phyloP scores from a whole-genome alignment of 2,888 invertebrate genomes.

The Caprella mutica region DNA sequence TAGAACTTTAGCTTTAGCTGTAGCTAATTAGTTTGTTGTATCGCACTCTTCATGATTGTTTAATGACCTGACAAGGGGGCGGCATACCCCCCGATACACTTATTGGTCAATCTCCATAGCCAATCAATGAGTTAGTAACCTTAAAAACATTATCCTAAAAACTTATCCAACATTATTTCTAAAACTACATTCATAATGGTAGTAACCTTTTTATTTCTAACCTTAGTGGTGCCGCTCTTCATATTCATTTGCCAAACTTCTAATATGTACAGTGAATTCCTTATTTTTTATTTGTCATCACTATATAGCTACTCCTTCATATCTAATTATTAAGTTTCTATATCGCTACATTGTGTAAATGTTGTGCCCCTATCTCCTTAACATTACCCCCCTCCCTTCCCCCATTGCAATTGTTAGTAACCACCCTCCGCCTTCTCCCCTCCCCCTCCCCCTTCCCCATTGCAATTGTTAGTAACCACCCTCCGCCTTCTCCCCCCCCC shows the following conservation, averaged over 20 bases:
- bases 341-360: not conserved
- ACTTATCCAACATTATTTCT: too few relatives aligned
- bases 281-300: too few relatives aligned
- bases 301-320: not conserved
- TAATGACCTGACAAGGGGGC: too few relatives aligned
- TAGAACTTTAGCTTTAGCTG: not conserved
- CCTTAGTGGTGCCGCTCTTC: not conserved
- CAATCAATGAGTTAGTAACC: too few relatives aligned
- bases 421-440: not conserved
- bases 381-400: not conserved
- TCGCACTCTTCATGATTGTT: too few relatives aligned
- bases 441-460: not conserved
- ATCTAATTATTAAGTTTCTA: not conserved
- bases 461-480: not conserved
- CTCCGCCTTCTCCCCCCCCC: not conserved
- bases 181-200: too few relatives aligned
- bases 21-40: not conserved
- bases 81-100: too few relatives aligned
- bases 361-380: not conserved
- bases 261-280: too few relatives aligned
- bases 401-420: not conserved
- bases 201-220: not conserved
- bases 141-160: too few relatives aligned
- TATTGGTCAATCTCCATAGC: too few relatives aligned
- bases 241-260: too few relatives aligned